phyloP scores from a whole-genome alignment of 2,113 vertebrate species.

The Neofelis nebulosa region DNA sequence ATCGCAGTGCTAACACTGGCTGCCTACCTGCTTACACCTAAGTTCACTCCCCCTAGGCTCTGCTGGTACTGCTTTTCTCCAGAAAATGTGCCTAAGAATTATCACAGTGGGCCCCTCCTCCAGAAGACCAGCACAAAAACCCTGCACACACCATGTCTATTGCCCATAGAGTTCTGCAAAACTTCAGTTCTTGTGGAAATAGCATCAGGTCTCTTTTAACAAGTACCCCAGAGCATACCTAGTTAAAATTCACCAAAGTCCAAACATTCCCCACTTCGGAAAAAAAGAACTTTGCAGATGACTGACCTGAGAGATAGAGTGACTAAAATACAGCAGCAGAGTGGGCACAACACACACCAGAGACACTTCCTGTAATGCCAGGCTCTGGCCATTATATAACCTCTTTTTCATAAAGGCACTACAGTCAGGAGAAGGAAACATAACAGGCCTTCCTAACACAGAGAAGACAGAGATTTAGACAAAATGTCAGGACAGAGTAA shows the following conservation, averaged over 20 bases:
- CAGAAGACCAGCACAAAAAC: neutral
- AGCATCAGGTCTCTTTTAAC: neutral
- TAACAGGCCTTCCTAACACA: neutral
- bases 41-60: neutral
- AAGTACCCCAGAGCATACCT: neutral
- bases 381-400: neutral
- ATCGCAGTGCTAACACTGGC: neutral
- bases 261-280: neutral
- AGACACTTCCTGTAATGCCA: neutral
- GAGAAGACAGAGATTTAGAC: neutral
- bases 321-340: neutral
- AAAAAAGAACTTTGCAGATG: neutral
- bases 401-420: neutral
- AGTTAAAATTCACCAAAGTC: neutral
- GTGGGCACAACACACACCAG: neutral
- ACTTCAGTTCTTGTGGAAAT: neutral
- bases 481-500: neutral
- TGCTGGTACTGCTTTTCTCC: neutral
- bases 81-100: neutral
- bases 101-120: neutral
- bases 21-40: neutral
- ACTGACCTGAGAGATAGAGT: neutral
- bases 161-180: neutral
- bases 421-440: neutral
- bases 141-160: neutral